A percentile compares a stretch with the other conserved stretches of the same genome.
Evolutionary conservation across 2,888 invertebrate species (phyloP).

Genomic region (Epistrophella euchroma): DNA sequence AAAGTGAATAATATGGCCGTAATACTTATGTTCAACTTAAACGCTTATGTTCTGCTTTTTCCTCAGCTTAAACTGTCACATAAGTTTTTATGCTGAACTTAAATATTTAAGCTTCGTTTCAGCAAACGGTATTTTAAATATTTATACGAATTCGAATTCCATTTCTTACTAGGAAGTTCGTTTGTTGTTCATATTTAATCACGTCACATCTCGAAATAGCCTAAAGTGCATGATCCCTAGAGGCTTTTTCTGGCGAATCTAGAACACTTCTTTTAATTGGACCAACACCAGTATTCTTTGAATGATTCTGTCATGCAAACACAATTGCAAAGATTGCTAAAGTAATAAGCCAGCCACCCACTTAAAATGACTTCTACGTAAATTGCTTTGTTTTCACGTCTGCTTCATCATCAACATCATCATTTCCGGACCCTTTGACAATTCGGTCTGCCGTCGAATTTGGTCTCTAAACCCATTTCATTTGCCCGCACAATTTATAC

Average conservation of each 20-base stretch:
- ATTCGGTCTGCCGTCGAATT: background rate
- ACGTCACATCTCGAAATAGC: background rate
- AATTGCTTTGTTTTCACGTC: constrained; percentile 23
- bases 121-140: constrained; percentile 12
- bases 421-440: constrained; percentile 20
- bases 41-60: too few relatives aligned
- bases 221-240: background rate
- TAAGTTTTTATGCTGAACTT: too few relatives aligned
- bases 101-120: too few relatives aligned
- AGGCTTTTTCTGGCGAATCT: background rate
- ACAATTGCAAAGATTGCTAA: background rate
- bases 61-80: too few relatives aligned
- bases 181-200: background rate
- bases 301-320: background rate
- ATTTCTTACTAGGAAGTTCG: background rate
- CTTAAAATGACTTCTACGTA: background rate
- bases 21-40: too few relatives aligned
- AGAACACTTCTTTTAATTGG: background rate
- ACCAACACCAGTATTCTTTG: background rate
- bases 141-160: background rate
- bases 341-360: constrained; percentile 23
- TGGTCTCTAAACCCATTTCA: constrained; percentile 4
- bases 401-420: background rate
- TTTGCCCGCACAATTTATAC: constrained; percentile 45
- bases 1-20: too few relatives aligned